Evolutionary conservation across 2,113 vertebrate genomes (phyloP).

Genomic region (Cygnus buccinator): DNA sequence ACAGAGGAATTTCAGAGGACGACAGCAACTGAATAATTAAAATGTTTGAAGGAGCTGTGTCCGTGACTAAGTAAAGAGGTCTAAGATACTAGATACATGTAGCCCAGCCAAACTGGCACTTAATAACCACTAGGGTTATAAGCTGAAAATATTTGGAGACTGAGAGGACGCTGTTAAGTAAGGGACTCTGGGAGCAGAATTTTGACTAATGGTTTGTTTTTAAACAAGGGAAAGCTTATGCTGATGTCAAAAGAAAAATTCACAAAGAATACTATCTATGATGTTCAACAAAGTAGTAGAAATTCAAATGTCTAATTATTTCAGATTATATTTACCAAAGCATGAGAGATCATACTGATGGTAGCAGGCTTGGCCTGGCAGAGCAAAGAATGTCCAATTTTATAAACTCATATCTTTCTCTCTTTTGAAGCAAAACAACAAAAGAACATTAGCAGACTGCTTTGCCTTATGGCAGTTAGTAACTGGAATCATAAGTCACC

Average conservation of each 20-base stretch:
- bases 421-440: not conserved
- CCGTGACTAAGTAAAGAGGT: not conserved
- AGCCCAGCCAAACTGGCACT: not conserved
- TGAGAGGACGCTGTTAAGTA: not conserved
- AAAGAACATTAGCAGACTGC: not conserved
- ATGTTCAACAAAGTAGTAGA: not conserved
- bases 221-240: not conserved
- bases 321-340: not conserved
- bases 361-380: not conserved
- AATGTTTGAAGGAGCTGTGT: not conserved
- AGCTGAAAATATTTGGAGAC: not conserved
- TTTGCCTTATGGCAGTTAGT: not conserved
- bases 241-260: not conserved
- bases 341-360: not conserved
- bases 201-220: not conserved
- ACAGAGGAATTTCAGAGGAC: not conserved
- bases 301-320: not conserved
- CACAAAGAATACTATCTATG: not conserved
- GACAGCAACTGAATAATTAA: not conserved
- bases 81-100: not conserved
- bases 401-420: accelerated
- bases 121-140: not conserved
- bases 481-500: not conserved
- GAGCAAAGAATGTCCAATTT: not conserved
- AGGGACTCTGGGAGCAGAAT: not conserved